Evolutionary conservation across 2,797 vertebrate species (phyloP).

Genomic region (Dipus sagitta): DNA sequence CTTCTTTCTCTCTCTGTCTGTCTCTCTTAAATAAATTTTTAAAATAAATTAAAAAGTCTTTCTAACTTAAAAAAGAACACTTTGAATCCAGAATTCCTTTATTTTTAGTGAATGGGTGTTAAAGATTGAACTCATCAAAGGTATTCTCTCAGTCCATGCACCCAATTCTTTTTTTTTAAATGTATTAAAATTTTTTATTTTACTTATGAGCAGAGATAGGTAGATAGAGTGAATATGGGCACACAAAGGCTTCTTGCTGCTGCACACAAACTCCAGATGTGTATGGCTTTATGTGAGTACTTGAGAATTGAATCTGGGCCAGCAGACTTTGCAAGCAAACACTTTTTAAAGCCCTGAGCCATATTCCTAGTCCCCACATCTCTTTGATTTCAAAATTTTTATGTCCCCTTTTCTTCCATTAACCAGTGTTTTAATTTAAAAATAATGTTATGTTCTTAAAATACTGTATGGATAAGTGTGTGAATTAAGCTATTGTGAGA

Average conservation of each 20-base stretch:
- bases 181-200: neutral
- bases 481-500: slow-evolving; percentile 19
- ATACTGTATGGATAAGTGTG: slow-evolving; percentile 7
- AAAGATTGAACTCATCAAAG: neutral
- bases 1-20: no score
- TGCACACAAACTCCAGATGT: no score
- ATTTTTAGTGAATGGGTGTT: neutral
- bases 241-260: no score
- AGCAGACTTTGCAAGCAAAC: no score
- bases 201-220: no score
- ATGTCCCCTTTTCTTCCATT: neutral
- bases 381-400: slow-evolving; percentile 20
- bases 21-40: no score
- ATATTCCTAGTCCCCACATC: no score
- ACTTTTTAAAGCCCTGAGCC: no score
- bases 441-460: slow-evolving; percentile 56
- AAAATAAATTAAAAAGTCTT: no score
- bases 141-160: neutral
- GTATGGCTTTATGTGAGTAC: no score
- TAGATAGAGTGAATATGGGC: no score
- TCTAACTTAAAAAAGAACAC: slow-evolving; percentile 27
- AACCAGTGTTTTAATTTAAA: slow-evolving; percentile 23
- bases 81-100: slow-evolving; percentile 4
- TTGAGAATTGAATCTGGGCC: no score
- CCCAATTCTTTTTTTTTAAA: neutral